Evolutionary conservation across 2,797 vertebrate genomes (phyloP).

Genomic region (Thalassophryne amazonica): DNA sequence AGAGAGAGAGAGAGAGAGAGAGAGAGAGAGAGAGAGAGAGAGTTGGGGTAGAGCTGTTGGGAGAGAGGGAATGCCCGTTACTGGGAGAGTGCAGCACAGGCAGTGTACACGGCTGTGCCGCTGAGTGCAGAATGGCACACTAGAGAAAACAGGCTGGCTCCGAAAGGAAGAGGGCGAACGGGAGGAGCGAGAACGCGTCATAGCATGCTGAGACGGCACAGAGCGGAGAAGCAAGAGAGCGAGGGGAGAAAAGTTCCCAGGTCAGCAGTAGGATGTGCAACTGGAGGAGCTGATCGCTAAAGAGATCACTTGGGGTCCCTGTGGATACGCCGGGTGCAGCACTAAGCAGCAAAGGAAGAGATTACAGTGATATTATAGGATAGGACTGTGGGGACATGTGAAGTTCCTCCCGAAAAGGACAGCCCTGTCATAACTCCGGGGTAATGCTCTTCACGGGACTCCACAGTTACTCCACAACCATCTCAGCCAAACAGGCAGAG

Average conservation of each 20-base stretch:
- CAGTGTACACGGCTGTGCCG: conserved; percentile 58
- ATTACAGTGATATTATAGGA: conserved; percentile 33
- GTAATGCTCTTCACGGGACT: conserved; percentile 52
- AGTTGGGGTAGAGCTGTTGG: conserved; percentile 65
- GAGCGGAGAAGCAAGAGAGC: conserved; percentile 27
- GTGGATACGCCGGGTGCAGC: conserved; percentile 33
- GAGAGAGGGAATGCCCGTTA: conserved; percentile 84
- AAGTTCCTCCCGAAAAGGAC: conserved; percentile 46
- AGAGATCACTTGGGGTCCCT: conserved; percentile 35
- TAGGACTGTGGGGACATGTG: conserved; percentile 26
- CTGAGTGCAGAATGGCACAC: conserved; percentile 64
- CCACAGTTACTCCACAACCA: conserved; percentile 53
- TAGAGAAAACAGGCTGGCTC: conserved; percentile 40
- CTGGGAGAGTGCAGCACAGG: conserved; percentile 55
- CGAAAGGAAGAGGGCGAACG: conserved; percentile 7
- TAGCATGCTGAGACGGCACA: conserved; percentile 6
- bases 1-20: conserved; percentile 37
- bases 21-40: conserved; percentile 41
- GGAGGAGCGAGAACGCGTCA: conserved; percentile 28
- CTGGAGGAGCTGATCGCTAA: conserved; percentile 57
- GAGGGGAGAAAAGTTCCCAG: conserved; percentile 64
- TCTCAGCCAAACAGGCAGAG: conserved; percentile 41
- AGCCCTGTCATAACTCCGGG: conserved; percentile 22
- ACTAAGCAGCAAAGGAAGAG: conserved; percentile 39
- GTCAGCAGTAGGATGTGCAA: conserved; percentile 62